Conservation (phyloP, 2,888 invertebrate species). For the Flexamia atlantica region DNA sequence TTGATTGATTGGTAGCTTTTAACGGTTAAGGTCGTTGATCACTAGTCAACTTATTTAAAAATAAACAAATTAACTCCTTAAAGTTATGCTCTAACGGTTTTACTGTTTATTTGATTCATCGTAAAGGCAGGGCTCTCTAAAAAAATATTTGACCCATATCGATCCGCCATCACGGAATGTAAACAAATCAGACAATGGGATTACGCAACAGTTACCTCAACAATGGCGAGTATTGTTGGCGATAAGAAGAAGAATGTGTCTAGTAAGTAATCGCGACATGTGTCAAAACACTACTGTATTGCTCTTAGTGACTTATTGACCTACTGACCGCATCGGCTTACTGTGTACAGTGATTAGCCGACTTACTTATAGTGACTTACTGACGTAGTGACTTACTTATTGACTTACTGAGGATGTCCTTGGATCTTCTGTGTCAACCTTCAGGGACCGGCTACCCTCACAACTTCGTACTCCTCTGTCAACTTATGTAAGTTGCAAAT, state of each 20-base stretch:
- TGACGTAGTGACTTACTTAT: neutral
- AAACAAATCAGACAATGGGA: neutral
- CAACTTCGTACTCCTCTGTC: neutral
- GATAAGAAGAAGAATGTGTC: constrained; percentile 20
- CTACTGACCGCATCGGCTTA: neutral
- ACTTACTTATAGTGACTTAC: neutral
- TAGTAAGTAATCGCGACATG: neutral
- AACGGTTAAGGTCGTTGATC: no score
- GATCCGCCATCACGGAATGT: neutral
- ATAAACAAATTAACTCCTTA: no score
- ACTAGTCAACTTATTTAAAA: no score
- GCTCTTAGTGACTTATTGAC: neutral
- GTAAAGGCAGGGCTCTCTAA: no score
- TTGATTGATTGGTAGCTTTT: no score
- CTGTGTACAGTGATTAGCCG: no score
- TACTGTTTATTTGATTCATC: no score
- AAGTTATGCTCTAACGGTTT: no score
- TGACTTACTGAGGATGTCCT: neutral
- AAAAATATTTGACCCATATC: no score
- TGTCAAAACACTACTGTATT: neutral
- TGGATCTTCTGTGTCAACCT: neutral
- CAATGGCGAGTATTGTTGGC: neutral
- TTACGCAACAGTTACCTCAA: neutral
- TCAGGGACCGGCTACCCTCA: neutral
- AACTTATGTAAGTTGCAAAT: neutral